Base-by-base conservation (phyloP, 2,113 vertebrate species). In the Athene cunicularia region DNA sequence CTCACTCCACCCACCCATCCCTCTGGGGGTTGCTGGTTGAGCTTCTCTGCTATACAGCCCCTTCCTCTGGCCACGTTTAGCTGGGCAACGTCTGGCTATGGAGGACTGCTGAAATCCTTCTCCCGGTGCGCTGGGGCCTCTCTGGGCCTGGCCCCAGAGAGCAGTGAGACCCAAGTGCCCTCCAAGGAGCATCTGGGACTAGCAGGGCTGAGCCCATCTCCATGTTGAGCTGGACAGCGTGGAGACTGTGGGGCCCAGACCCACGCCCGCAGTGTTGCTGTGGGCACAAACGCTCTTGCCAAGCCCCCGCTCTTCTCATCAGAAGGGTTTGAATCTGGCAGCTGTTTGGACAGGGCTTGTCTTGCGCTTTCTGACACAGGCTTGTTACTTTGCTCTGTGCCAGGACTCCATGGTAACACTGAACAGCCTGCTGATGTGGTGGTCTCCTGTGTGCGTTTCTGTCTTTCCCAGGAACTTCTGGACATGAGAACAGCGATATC, bases 261-360 rank as follows among this genome's bases (percentile, higher is more conserved):
- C n/a, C 39, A 22, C 0, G 1, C 18, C 41, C 6, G 8, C 22
- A 3, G 24, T n/a, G 9, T 30, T 30, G 67, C 45, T 15, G 37
- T 15, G 56, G 23, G 18, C 14, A 27, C 3, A 3, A 39, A 19
- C 5, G 20, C 41, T 58, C 14, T 41, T 24, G 39, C 62, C 2
- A 15, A 66, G n/a, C 43, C 43, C 52, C 27, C 2, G 4, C 41
- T 16, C 43, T 50, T 28, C 52, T 23, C 15, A 4, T 13, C 28
- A 12, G 35, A 5, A 19, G 60, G n/a, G 50, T 47, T 41, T 41
- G 59, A 66, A 50, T 14, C 50, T 39, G 60, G n/a, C 50, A 24
- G 56, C 26, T 56, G 18, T 27, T 74, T 33, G 50, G 39, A 18
- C 22, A 8, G 18, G 33, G 39, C 27, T 55, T 27, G 49, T 39